Percentiles rank a stretch among this genome's conserved stretches.
Evolutionary conservation across 2,113 vertebrate species (phyloP).

Genomic region (Campylorhamphus procurvoides): DNA sequence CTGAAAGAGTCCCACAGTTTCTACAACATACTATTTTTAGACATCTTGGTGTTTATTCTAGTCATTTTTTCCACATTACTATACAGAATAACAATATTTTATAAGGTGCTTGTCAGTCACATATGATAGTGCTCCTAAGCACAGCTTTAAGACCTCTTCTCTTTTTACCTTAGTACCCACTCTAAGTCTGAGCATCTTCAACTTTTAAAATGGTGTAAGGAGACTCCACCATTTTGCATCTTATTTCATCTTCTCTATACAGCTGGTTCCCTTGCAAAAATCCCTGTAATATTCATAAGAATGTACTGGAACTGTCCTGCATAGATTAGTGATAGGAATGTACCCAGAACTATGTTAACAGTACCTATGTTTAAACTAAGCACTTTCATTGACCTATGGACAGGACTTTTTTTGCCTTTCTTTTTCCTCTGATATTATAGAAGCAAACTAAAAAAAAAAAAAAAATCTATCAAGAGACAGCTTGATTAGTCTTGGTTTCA

Average conservation of each 20-base stretch:
- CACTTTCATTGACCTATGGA: not conserved
- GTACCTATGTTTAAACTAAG: not conserved
- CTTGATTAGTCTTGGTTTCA: not conserved
- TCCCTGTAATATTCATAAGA: not conserved
- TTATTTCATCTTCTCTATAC: not conserved
- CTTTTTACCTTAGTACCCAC: not conserved
- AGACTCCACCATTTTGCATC: not conserved
- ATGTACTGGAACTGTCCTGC: fast-evolving
- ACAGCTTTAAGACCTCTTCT: conserved; percentile 17
- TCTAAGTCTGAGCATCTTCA: not conserved
- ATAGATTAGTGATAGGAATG: not conserved
- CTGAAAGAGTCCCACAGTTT: not conserved
- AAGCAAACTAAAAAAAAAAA: not conserved
- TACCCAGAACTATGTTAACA: not conserved
- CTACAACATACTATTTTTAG: conserved; percentile 39
- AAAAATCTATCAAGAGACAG: not conserved
- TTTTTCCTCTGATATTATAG: not conserved
- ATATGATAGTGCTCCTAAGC: not conserved
- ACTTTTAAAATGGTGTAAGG: not conserved
- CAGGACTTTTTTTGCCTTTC: not conserved
- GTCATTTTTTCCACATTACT: conserved; percentile 34
- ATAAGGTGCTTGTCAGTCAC: conserved; percentile 35
- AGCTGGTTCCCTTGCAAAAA: not conserved
- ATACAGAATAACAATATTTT: conserved; percentile 42
- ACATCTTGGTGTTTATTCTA: conserved; percentile 18